A percentile compares a stretch with the other conserved stretches of the same genome.
These are phyloP conservation scores for Hydrophis major DNA, from an alignment of 2,797 vertebrate genomes.

Conservation along the genomic window DNA sequence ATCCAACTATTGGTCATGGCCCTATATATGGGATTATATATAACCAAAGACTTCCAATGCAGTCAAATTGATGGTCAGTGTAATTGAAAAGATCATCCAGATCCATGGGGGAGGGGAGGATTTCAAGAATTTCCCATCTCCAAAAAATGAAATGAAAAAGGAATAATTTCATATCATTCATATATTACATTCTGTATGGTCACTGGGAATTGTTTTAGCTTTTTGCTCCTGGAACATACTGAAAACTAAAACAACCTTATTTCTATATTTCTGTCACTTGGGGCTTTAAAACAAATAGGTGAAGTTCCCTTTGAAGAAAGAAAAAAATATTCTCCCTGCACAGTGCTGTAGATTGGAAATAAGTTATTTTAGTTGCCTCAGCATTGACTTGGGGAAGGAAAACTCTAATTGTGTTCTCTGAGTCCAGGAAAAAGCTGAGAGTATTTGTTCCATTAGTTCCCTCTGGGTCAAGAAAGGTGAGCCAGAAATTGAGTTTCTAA, in stretches of 20 bases:
- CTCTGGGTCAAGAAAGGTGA: not conserved
- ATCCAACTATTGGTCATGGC: not conserved
- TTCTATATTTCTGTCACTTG: not conserved
- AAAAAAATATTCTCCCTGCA: not conserved
- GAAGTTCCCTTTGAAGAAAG: not conserved
- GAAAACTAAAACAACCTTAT: not conserved
- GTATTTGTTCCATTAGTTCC: not conserved
- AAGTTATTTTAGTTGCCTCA: not conserved
- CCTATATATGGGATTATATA: not conserved
- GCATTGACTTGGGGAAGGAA: not conserved
- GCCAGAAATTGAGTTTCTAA: not conserved
- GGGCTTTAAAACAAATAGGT: not conserved
- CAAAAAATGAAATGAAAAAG: not conserved
- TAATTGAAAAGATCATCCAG: not conserved
- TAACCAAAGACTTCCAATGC: not conserved
- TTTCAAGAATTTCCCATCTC: not conserved
- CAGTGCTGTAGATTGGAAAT: not conserved
- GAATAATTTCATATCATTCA: not conserved
- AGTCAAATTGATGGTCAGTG: not conserved
- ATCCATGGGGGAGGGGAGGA: fast-evolving
- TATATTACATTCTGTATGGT: not conserved
- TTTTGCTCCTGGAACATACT: not conserved
- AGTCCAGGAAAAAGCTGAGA: not conserved
- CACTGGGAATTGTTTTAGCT: not conserved
- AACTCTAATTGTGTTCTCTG: not conserved